A percentile compares a stretch with the other conserved stretches of the same genome.
Evolutionary conservation across 2,113 vertebrate species (phyloP).

Genomic region (Argyrosomus japonicus): DNA sequence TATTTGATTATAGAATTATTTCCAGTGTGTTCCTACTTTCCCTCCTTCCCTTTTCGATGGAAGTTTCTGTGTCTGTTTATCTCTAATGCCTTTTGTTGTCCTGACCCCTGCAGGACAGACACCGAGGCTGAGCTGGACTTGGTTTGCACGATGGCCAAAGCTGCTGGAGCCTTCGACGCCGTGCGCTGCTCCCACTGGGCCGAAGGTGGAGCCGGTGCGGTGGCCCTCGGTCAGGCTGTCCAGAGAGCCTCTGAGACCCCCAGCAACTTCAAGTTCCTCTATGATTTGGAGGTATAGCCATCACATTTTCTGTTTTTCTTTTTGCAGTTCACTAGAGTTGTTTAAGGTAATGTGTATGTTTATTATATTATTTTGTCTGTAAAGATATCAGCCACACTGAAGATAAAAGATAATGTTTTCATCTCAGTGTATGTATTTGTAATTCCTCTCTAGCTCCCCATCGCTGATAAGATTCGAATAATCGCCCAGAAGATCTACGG

Average conservation of each 20-base stretch:
- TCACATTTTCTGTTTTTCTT: background rate
- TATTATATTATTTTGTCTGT: background rate
- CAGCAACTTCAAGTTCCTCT: conserved; percentile 93
- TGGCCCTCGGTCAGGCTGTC: conserved; percentile 89
- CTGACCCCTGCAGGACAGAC: conserved; percentile 87
- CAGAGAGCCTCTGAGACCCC: conserved; percentile 89
- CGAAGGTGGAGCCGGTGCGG: conserved; percentile 91
- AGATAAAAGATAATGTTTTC: background rate
- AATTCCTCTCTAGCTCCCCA: conserved; percentile 84
- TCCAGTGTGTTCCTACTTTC: too few species aligned
- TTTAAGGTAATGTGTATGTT: background rate
- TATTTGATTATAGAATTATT: too few species aligned
- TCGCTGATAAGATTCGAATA: conserved; percentile 93
- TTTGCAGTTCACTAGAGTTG: too few species aligned
- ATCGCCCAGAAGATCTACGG: conserved; percentile 97
- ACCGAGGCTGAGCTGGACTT: conserved; percentile 91
- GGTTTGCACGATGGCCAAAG: conserved; percentile 88
- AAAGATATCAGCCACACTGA: background rate
- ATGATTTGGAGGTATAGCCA: conserved; percentile 88
- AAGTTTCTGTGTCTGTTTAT: background rate
- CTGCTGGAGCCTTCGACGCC: conserved; percentile 93
- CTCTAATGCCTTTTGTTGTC: background rate
- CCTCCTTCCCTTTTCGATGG: background rate
- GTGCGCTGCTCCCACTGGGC: conserved; percentile 96
- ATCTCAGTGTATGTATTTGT: background rate